Evolutionary conservation across 2,888 invertebrate species (phyloP).

Genomic region (Imbricaverruca yamaguchii): DNA sequence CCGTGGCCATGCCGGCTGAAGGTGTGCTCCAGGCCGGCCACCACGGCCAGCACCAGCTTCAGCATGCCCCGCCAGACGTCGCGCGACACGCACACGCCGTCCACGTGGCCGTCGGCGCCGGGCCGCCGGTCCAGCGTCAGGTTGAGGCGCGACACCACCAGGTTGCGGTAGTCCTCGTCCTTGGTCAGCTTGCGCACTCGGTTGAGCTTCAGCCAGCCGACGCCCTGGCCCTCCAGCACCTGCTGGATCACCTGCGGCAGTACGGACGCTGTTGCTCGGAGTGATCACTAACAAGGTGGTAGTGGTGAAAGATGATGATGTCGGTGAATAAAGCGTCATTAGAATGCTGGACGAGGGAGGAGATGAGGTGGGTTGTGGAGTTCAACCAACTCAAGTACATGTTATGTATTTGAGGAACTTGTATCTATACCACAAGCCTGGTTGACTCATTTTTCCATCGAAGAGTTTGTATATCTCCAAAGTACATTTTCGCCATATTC

Average conservation of each 20-base stretch:
- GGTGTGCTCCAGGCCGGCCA: slow-evolving; percentile 83
- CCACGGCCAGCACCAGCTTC: slow-evolving; percentile 79
- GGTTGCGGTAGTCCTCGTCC: slow-evolving; percentile 94
- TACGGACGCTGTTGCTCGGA: no score
- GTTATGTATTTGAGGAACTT: no score
- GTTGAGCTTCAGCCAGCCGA: slow-evolving; percentile 92
- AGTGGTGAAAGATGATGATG: no score
- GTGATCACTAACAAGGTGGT: no score
- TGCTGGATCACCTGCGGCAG: slow-evolving; percentile 59
- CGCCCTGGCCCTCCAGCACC: slow-evolving; percentile 83
- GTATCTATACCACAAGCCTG: no score
- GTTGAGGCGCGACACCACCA: slow-evolving; percentile 91
- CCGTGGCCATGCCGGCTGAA: slow-evolving; percentile 89
- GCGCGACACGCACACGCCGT: slow-evolving; percentile 90
- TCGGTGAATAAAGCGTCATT: no score
- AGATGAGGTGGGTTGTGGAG: no score
- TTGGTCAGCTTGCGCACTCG: slow-evolving; percentile 93
- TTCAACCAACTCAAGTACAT: no score
- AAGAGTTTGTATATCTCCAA: no score
- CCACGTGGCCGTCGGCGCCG: slow-evolving; percentile 91
- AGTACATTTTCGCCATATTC: no score
- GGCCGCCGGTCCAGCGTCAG: slow-evolving; percentile 85
- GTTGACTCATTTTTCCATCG: no score
- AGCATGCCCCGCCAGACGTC: slow-evolving; percentile 95
- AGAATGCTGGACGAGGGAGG: no score